A percentile compares a stretch with the other conserved stretches of the same genome.
Conservation (phyloP, 2,113 vertebrate genomes). For the Nothobranchius kuhntae region DNA sequence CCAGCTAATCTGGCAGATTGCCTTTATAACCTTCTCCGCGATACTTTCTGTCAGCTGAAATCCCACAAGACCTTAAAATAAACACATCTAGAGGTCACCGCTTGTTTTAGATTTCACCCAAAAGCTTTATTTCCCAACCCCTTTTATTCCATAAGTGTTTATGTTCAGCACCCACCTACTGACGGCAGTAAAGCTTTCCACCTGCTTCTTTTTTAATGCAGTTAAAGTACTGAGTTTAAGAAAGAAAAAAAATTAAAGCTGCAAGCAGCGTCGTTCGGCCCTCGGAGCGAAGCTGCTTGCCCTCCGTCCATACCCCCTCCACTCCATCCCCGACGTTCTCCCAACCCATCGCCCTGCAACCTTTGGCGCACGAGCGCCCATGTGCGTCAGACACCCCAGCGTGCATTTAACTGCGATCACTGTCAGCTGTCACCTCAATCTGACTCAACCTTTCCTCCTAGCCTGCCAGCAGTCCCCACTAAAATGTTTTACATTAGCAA, state of each 20-base stretch:
- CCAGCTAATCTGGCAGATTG: slow-evolving; percentile 22
- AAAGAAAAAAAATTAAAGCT: neutral
- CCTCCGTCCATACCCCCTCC: too few species aligned
- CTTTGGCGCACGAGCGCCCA: too few species aligned
- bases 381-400: too few species aligned
- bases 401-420: too few species aligned
- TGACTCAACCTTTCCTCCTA: too few species aligned
- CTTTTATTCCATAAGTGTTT: neutral
- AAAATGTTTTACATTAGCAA: too few species aligned
- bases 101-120: slow-evolving; percentile 22
- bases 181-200: slow-evolving; percentile 28
- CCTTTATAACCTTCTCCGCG: slow-evolving; percentile 25
- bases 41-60: neutral
- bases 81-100: slow-evolving; percentile 27
- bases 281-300: too few species aligned
- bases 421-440: too few species aligned
- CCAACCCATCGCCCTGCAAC: too few species aligned
- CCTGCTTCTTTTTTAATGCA: slow-evolving; percentile 1
- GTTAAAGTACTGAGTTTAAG: slow-evolving; percentile 9
- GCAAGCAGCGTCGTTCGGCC: too few species aligned
- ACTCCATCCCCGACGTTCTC: too few species aligned
- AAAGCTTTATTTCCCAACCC: neutral
- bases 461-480: too few species aligned
- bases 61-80: slow-evolving; percentile 38
- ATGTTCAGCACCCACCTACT: slow-evolving; percentile 11